Conservation (phyloP, 2,113 vertebrate genomes). For the Laterallus jamaicensis region DNA sequence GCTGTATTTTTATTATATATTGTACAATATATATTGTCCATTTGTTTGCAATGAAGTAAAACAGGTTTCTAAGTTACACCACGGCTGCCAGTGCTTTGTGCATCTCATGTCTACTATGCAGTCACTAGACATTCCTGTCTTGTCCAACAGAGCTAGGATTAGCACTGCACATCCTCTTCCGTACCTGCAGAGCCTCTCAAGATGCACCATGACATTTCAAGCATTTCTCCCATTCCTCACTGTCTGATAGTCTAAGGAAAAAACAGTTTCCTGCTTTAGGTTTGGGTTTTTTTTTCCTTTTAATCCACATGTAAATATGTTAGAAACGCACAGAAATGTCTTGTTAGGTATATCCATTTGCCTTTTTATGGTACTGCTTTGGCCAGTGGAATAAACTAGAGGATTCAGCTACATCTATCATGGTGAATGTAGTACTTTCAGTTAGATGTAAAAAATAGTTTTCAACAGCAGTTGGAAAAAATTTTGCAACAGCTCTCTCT, state of each 20-base stretch:
- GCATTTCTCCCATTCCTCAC: background rate
- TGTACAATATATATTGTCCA: constrained; percentile 88
- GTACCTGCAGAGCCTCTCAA: background rate
- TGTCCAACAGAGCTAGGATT: background rate
- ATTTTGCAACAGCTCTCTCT: constrained; percentile 69
- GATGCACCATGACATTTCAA: background rate
- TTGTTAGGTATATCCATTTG: background rate
- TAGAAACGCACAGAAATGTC: background rate
- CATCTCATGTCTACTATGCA: background rate
- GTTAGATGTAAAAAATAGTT: background rate
- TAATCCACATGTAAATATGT: background rate
- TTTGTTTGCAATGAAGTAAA: constrained; percentile 85
- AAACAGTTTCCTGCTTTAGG: background rate
- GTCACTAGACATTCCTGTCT: background rate
- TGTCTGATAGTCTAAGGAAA: background rate
- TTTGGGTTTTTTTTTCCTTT: background rate
- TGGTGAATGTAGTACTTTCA: background rate
- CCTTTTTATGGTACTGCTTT: background rate
- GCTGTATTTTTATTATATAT: constrained; percentile 86
- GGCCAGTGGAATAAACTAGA: background rate
- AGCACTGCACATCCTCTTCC: background rate
- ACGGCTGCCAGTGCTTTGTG: constrained; percentile 27
- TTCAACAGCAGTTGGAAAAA: too few species aligned
- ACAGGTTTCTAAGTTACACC: constrained; percentile 78
- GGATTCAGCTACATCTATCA: background rate